Percentiles rank a stretch among this genome's conserved stretches.
Evolutionary conservation across 2,888 invertebrate genomes (phyloP).

Genomic region (Neoitamus cyanurus): DNA sequence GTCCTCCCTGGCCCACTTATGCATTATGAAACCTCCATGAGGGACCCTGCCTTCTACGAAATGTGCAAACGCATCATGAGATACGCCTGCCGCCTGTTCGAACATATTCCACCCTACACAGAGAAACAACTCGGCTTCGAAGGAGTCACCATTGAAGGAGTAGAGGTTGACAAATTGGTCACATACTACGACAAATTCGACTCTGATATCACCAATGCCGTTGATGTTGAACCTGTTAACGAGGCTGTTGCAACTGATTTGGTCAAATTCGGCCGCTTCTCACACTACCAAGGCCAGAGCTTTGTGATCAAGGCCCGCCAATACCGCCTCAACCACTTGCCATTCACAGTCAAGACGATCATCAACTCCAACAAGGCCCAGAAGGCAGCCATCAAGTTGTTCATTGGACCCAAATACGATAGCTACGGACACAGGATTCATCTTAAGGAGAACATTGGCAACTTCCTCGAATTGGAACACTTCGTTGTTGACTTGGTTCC

Average conservation of each 20-base stretch:
- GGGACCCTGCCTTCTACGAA: constrained; percentile 80
- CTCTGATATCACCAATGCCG: constrained; percentile 70
- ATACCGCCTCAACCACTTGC: constrained; percentile 74
- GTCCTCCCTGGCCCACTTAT: constrained; percentile 68
- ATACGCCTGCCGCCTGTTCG: constrained; percentile 67
- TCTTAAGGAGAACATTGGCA: constrained; percentile 71
- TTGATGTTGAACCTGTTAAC: constrained; percentile 64
- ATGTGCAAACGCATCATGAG: constrained; percentile 73
- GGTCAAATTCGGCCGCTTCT: constrained; percentile 61
- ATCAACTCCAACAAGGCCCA: constrained; percentile 71
- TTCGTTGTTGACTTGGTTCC: constrained; percentile 73
- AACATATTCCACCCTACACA: constrained; percentile 72
- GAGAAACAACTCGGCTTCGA: constrained; percentile 72
- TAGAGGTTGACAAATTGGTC: constrained; percentile 73
- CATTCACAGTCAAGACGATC: constrained; percentile 72
- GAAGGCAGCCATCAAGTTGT: constrained; percentile 74
- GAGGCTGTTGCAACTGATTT: constrained; percentile 59
- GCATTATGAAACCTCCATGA: constrained; percentile 74
- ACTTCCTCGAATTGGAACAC: constrained; percentile 76
- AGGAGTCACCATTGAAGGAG: constrained; percentile 73
- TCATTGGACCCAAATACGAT: constrained; percentile 78
- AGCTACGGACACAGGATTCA: constrained; percentile 68
- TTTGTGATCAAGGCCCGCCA: constrained; percentile 71
- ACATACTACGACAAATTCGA: constrained; percentile 79
- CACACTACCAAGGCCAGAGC: constrained; percentile 61